Percentiles rank a stretch among this genome's conserved stretches.
Conservation (phyloP, 1,140 invertebrate genomes). For the Lanistes nyassanus region DNA sequence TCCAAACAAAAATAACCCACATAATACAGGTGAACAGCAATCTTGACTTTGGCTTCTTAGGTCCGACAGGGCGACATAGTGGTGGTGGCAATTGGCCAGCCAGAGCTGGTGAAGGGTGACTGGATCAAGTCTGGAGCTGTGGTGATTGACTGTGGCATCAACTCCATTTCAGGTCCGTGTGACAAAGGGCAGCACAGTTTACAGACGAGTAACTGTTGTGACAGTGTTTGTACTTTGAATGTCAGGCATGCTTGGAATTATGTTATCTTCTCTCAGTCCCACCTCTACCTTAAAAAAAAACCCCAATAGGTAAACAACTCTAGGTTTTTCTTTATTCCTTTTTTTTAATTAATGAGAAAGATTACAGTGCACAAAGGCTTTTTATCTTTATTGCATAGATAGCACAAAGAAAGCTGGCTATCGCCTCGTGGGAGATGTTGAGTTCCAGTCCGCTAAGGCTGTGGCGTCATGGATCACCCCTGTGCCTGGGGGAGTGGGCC, state of each 20-base stretch:
- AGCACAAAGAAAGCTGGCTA: slow-evolving; percentile 83
- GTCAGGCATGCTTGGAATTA: too few species aligned
- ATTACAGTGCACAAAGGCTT: too few species aligned
- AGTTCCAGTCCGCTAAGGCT: slow-evolving; percentile 80
- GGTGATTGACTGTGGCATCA: slow-evolving; percentile 99
- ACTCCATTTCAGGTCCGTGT: slow-evolving; percentile 90
- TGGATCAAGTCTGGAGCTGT: slow-evolving; percentile 99
- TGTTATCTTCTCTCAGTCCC: too few species aligned
- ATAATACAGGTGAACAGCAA: too few species aligned
- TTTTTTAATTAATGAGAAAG: too few species aligned
- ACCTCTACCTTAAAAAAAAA: too few species aligned
- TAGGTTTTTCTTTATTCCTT: too few species aligned
- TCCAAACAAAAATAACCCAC: too few species aligned
- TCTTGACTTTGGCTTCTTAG: slow-evolving; percentile 34
- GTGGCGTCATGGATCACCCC: slow-evolving; percentile 93
- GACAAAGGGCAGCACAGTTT: too few species aligned
- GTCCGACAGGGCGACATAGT: slow-evolving; percentile 86
- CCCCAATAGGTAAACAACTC: too few species aligned
- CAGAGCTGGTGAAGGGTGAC: slow-evolving; percentile 91
- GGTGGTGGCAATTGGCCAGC: slow-evolving; percentile 92
- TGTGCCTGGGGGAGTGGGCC: slow-evolving; percentile 97
- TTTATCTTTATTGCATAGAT: slow-evolving; percentile 73
- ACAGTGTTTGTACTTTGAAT: too few species aligned
- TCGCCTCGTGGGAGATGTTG: slow-evolving; percentile 94
- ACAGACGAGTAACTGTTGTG: too few species aligned